A percentile compares a stretch with the other conserved stretches of the same genome.
Conservation (phyloP, 2,797 vertebrate species). For the Eospalax fontanierii region DNA sequence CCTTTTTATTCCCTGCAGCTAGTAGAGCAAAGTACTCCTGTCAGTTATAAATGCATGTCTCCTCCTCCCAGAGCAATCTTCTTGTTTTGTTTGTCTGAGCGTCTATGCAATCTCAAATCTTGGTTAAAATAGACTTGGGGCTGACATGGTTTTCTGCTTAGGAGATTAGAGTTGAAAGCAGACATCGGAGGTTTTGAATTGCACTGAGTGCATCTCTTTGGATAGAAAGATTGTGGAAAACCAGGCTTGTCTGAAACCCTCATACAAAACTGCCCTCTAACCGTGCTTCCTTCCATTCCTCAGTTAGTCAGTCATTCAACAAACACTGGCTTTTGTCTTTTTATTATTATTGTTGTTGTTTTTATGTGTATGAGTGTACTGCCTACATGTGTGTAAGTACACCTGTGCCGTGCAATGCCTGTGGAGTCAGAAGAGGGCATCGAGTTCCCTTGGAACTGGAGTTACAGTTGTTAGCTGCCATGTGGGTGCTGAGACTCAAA, state of each 20-base stretch:
- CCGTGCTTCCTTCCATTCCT: background rate
- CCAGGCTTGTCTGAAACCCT: background rate
- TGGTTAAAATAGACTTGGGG: background rate
- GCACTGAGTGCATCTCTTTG: background rate
- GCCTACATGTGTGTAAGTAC: too few species aligned
- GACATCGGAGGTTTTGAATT: constrained; percentile 21
- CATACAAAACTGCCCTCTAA: background rate
- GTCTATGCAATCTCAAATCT: constrained; percentile 19
- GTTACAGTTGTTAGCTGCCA: too few species aligned
- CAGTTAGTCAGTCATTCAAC: background rate
- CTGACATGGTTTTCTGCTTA: constrained; percentile 6
- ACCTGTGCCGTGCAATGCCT: too few species aligned
- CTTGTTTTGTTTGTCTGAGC: constrained; percentile 26
- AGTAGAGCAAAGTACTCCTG: background rate
- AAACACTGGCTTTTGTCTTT: background rate
- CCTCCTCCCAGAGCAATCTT: background rate
- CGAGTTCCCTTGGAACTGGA: too few species aligned
- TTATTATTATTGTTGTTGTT: too few species aligned
- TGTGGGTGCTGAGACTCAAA: too few species aligned
- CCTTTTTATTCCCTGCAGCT: constrained; percentile 33
- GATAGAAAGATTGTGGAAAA: background rate
- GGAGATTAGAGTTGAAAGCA: constrained; percentile 27
- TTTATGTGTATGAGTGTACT: too few species aligned
- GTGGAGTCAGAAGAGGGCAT: too few species aligned
- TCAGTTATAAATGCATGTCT: background rate